Base-by-base conservation (phyloP, 2,888 invertebrate species). In the Agrotis puta region DNA sequence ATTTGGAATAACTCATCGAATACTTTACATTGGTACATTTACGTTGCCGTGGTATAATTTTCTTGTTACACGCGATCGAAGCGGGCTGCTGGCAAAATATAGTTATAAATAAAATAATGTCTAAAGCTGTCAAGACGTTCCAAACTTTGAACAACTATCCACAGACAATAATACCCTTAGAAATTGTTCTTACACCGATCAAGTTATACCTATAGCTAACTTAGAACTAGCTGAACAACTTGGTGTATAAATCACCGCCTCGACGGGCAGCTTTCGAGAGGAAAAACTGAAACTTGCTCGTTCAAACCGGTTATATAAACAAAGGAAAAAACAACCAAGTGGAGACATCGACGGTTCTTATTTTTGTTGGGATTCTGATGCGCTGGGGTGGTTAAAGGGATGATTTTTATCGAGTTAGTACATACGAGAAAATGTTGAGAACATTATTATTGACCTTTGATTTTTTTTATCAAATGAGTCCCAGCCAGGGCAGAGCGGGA, bases 181-280 rank as follows among this genome's bases (percentile, higher is more conserved):
- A 69, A 77, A 79, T 79, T 79, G 79, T 77, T 79, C 78, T 72
- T 68, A 78, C 78, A 72, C 56, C 74, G 74, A 80, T 78, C 64
- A 69, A 74, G 70, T 73, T 71, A 82, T 79, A 82, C 50, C 53
- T 72, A 83, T 58, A 77, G 74, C 69, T 45, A 80, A 83, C 59
- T 85, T 81, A 72, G 73, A 81, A 62, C 70, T 79, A 81, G 81
- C 33, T 64, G 67, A 47, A 68, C 84, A 47, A 74, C 85, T 87
- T 85, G 74, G 74, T 70, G 65, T 82, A 87, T 88, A 88, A 87
- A 88, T 88, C 88, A 88, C 88, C 63, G 64, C 56, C 80, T 78
- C 81, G 65, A 82, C 87, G 87, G 83, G 78, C 83, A 81, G 77
- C 81, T 78, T 82, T 80, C 73, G 74, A 66, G 73, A 77, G 76